Percentiles rank a stretch among this genome's conserved stretches.
phyloP scores from a whole-genome alignment of 2,113 vertebrate species.

The Riparia riparia region DNA sequence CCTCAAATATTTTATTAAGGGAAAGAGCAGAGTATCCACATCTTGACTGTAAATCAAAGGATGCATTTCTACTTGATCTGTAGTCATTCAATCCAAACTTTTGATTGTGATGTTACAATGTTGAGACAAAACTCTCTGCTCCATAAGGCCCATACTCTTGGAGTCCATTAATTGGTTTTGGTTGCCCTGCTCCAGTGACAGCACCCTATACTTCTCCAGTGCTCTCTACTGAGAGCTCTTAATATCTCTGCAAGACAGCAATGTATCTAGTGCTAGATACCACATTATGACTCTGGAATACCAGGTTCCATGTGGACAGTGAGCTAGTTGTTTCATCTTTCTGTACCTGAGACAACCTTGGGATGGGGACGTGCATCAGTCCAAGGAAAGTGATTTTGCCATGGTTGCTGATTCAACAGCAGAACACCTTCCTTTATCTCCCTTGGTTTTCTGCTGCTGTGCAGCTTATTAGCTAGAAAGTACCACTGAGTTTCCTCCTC shows the following conservation, averaged over 20 bases:
- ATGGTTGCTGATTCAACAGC: neutral
- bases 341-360: neutral
- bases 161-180: neutral
- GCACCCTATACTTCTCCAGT: neutral
- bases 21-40: neutral
- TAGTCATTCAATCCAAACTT: neutral
- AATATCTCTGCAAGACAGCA: neutral
- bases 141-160: neutral
- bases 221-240: neutral
- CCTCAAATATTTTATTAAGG: neutral
- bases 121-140: neutral
- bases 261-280: neutral
- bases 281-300: neutral
- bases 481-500: neutral
- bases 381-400: neutral
- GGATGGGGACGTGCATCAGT: neutral
- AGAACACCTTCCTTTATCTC: neutral
- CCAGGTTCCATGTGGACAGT: no score
- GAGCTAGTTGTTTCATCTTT: neutral
- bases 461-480: neutral
- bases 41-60: neutral
- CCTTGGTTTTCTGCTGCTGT: neutral
- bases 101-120: neutral
- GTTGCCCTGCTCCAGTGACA: neutral
- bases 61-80: neutral